phyloP scores from a whole-genome alignment of 2,888 invertebrate species.

The Trichopoda pennipes region DNA sequence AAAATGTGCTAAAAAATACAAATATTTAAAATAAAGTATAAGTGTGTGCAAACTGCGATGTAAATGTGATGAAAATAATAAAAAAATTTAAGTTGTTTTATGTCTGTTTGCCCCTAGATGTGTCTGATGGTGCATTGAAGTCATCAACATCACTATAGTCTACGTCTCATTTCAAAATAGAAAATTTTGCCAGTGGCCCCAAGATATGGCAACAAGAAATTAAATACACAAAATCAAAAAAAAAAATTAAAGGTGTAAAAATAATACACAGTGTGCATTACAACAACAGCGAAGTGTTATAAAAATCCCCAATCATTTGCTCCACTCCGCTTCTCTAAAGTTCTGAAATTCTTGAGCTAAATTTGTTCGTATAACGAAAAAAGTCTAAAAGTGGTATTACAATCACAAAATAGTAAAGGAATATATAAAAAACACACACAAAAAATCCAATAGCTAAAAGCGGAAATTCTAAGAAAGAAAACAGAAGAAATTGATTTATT shows the following conservation, averaged over 20 bases:
- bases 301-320: conserved; percentile 59
- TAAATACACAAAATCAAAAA: conserved; percentile 48
- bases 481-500: conserved; percentile 34
- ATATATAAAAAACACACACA: conserved; percentile 12
- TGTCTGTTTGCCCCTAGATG: conserved; percentile 33
- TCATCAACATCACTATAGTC: conserved; percentile 20
- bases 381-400: conserved; percentile 64
- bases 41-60: conserved; percentile 34
- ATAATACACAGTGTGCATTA: conserved; percentile 46
- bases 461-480: conserved; percentile 61
- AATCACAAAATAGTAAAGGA: conserved; percentile 40
- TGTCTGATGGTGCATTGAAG: conserved; percentile 30
- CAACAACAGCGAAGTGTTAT: conserved; percentile 54
- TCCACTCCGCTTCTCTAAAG: conserved; percentile 61
- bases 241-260: conserved; percentile 57
- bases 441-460: conserved; percentile 57
- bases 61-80: conserved; percentile 37
- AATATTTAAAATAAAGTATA: background rate
- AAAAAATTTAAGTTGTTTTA: conserved; percentile 10
- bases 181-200: conserved; percentile 42
- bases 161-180: conserved; percentile 55
- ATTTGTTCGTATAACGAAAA: conserved; percentile 53
- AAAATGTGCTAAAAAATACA: conserved; percentile 16
- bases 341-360: conserved; percentile 69
- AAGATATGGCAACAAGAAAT: conserved; percentile 55